A percentile compares a stretch with the other conserved stretches of the same genome.
These are phyloP conservation scores for Hirtodrosophila confusa DNA, from an alignment of 2,888 invertebrate species.

Conservation along the genomic window DNA sequence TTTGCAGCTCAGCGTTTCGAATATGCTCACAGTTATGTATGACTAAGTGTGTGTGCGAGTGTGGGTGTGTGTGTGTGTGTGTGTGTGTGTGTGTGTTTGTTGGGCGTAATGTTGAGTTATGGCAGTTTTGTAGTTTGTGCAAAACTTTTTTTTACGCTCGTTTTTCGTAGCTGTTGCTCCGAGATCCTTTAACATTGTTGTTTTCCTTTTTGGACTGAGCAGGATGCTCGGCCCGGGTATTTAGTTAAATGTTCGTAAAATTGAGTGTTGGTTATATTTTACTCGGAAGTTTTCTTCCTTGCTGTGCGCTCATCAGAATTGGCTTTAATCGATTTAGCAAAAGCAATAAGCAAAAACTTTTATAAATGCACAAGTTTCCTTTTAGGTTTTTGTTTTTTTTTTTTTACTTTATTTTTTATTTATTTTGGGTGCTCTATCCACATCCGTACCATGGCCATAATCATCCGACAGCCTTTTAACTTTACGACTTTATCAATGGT, in stretches of 20 bases:
- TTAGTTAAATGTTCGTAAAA: slow-evolving; percentile 77
- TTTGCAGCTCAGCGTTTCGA: slow-evolving; percentile 60
- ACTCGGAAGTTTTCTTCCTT: slow-evolving; percentile 32
- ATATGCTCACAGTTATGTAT: slow-evolving; percentile 47
- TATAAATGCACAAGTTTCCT: slow-evolving; percentile 65
- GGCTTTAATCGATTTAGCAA: slow-evolving; percentile 69
- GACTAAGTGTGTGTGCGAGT: background rate
- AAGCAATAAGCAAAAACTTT: slow-evolving; percentile 69
- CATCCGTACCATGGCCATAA: slow-evolving; percentile 37
- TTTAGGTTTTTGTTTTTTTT: slow-evolving; percentile 43
- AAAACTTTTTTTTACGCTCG: slow-evolving; percentile 65
- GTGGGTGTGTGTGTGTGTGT: slow-evolving; percentile 22
- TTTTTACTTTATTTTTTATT: background rate
- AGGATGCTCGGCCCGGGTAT: slow-evolving; percentile 44
- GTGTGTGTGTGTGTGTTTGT: slow-evolving; percentile 33
- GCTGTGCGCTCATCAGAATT: slow-evolving; percentile 17
- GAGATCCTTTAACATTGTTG: slow-evolving; percentile 12
- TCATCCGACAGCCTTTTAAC: slow-evolving; percentile 53
- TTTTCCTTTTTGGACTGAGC: slow-evolving; percentile 6
- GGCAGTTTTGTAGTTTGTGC: slow-evolving; percentile 75
- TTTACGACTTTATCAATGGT: slow-evolving; percentile 66
- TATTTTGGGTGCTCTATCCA: background rate
- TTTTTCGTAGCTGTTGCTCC: slow-evolving; percentile 48
- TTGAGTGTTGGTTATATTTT: slow-evolving; percentile 66
- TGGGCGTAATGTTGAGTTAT: slow-evolving; percentile 76